Conservation (phyloP, 2,797 vertebrate species). For the Girardinus metallicus region DNA sequence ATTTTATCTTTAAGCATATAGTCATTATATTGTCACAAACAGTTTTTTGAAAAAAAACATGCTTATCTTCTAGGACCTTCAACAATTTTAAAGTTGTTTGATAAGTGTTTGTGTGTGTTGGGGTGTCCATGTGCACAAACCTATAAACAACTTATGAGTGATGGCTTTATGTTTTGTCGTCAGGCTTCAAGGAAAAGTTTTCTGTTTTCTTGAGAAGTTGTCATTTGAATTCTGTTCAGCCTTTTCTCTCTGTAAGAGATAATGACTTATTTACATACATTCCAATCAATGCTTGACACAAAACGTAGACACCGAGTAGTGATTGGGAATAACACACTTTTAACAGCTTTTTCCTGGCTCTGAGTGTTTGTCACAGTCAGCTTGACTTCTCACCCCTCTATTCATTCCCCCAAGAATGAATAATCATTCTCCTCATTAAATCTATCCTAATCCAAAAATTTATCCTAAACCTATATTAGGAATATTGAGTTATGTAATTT, state of each 20-base stretch:
- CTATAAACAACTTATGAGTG: constrained; percentile 37
- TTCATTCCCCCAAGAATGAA: background rate
- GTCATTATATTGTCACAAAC: background rate
- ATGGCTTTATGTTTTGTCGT: constrained; percentile 49
- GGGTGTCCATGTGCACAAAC: constrained; percentile 4
- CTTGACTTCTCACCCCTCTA: background rate
- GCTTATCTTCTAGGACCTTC: background rate
- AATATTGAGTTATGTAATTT: background rate
- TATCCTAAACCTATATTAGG: background rate
- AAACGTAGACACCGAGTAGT: constrained; percentile 60
- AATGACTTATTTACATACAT: constrained; percentile 78
- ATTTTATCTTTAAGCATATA: background rate
- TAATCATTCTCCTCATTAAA: constrained; percentile 17
- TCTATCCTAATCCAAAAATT: constrained; percentile 1
- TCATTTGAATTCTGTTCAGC: constrained; percentile 58
- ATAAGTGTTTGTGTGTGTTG: constrained; percentile 4
- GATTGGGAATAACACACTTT: constrained; percentile 56
- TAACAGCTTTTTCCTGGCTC: constrained; percentile 42
- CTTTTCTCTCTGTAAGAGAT: constrained; percentile 65
- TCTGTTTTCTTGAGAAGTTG: constrained; percentile 40
- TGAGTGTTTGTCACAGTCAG: constrained; percentile 32
- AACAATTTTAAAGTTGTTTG: constrained; percentile 15
- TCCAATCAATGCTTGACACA: constrained; percentile 53
- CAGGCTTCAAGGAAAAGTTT: constrained; percentile 30
- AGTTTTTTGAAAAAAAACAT: background rate